Evolutionary conservation across 2,113 vertebrate species (phyloP), one percentile per base, ranked within the genome.

Genomic region (Telmatochromis sp.): DNA sequence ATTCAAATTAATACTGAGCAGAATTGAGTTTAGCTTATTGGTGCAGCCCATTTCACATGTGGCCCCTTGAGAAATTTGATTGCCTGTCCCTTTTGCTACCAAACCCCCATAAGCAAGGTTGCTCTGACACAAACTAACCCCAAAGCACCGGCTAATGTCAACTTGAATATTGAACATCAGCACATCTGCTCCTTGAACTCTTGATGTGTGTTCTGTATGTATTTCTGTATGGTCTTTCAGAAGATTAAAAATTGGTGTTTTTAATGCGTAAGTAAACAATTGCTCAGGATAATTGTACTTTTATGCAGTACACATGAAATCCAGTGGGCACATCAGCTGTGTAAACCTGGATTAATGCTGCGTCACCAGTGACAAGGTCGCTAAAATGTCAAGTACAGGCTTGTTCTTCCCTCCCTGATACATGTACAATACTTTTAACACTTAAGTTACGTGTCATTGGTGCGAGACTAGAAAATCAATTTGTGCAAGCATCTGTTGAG

Each of bases 381-480:
- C 55, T 68, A 35, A 80, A 84, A 82, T 82, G 80, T 84, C 65
- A 17, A 82, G 9, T 31, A 9, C 51, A 10, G 58, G 31, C 81
- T 81, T 33, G 42, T 83, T 53, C 84, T 26, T 81, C 79, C 51
- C 53, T 35, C 54, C 19, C 17, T n/a, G 84, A 85, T 82, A 26
- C 88, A 82, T 79, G 68, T 82, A 79, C 82, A 37, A 68, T 31
- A 65, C 86, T 86, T 85, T 87, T 51, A 85, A 89, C 86, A 91
- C 88, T 81, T 83, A 45, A 50, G 84, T 63, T 68, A 55, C 19
- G 45, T 81, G 86, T 82, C 63, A 83, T 80, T 84, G 75, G 42
- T 75, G 78, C 71, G 83, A 87, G 92, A 91, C 84, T 63, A 53
- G 82, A 87, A 94, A 94, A 94, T 92, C 87, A 73, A 91, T 94